Evolutionary conservation across 1,140 invertebrate species (phyloP).

Genomic region (Riptortus pedestris): DNA sequence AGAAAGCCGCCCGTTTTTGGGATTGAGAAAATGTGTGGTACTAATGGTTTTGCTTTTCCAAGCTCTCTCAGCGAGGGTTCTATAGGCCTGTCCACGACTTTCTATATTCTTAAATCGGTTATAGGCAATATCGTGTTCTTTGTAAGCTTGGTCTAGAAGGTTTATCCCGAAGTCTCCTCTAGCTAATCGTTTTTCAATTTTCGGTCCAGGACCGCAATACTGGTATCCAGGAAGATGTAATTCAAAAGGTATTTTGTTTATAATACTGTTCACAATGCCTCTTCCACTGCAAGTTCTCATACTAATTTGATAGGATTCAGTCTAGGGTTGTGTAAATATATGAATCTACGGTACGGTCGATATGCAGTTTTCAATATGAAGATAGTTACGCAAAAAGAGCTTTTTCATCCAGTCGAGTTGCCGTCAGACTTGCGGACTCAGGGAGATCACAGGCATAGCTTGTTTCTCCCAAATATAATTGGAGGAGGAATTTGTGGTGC

Average conservation of each 20-base stretch:
- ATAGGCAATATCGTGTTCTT: conserved; percentile 40
- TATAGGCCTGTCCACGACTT: conserved; percentile 34
- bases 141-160: conserved; percentile 41
- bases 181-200: conserved; percentile 37
- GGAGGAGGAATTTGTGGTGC: conserved; percentile 33
- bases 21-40: neutral
- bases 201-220: conserved; percentile 41
- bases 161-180: conserved; percentile 39
- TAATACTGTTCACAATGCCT: neutral
- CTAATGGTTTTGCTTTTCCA: conserved; percentile 23
- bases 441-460: no score
- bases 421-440: neutral
- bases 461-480: conserved; percentile 31
- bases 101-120: conserved; percentile 34
- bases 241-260: conserved; percentile 31
- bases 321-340: no score
- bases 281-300: neutral
- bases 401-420: neutral
- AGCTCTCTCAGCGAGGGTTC: conserved; percentile 34
- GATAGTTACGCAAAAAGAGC: neutral
- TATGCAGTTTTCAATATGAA: no score
- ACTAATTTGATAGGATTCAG: no score
- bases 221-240: conserved; percentile 40
- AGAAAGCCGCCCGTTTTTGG: no score
- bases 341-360: no score